A percentile compares a stretch with the other conserved stretches of the same genome.
These are phyloP conservation scores for Chelonia mydas DNA, from an alignment of 2,797 vertebrate species.

Conservation along the genomic window DNA sequence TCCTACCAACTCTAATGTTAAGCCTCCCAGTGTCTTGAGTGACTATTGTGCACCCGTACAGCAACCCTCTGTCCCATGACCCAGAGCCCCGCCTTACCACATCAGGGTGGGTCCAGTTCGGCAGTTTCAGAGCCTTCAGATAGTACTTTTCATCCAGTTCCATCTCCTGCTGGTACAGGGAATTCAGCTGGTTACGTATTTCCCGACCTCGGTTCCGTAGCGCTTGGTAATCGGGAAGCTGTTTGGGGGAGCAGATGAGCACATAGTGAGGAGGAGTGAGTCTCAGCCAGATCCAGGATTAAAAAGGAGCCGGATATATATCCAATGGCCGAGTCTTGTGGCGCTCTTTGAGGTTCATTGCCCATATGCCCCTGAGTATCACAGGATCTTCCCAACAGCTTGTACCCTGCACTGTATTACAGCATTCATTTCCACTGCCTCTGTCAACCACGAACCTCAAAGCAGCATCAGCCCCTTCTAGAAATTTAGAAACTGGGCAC, in stretches of 20 bases:
- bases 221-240: slow-evolving; percentile 83
- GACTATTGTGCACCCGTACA: neutral
- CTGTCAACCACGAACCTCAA: neutral
- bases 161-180: slow-evolving; percentile 77
- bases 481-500: neutral
- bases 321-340: neutral
- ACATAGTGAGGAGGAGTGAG: neutral
- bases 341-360: neutral
- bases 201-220: slow-evolving; percentile 82
- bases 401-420: neutral
- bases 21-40: neutral
- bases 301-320: neutral
- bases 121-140: slow-evolving; percentile 83
- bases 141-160: slow-evolving; percentile 87
- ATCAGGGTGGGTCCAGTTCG: slow-evolving; percentile 89
- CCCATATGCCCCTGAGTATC: neutral
- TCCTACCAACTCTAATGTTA: neutral
- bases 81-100: slow-evolving; percentile 76
- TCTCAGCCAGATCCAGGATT: neutral
- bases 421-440: neutral
- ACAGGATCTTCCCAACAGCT: neutral
- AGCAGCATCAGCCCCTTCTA: neutral
- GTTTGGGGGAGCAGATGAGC: neutral
- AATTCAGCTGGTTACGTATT: slow-evolving; percentile 80
- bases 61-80: neutral